Evolutionary conservation across 2,113 vertebrate genomes (phyloP).

Genomic region (Apeltes quadracus): DNA sequence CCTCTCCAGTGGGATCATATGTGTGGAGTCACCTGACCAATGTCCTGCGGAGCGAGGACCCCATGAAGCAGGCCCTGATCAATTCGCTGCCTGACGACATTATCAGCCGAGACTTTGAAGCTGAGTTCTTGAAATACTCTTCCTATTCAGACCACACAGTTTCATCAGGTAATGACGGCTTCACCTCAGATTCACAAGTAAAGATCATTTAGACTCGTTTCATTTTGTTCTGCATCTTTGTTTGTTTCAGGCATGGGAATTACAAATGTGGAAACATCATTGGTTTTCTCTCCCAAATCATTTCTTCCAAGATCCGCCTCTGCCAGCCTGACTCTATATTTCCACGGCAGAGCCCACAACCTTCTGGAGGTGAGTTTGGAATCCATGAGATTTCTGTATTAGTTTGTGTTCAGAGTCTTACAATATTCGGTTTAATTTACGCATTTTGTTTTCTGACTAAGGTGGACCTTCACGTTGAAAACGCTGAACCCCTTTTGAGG

Average conservation of each 20-base stretch:
- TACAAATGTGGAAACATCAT: constrained; percentile 83
- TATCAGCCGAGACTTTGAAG: constrained; percentile 85
- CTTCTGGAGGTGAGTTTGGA: constrained; percentile 83
- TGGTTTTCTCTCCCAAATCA: constrained; percentile 87
- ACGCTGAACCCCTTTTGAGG: constrained; percentile 72
- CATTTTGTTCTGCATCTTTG: constrained; percentile 3
- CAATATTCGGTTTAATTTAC: neutral
- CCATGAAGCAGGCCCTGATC: constrained; percentile 81
- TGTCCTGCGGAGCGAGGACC: constrained; percentile 86
- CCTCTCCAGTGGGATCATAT: constrained; percentile 85
- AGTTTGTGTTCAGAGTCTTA: neutral
- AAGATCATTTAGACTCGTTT: neutral
- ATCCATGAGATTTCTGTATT: neutral
- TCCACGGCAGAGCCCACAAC: constrained; percentile 84
- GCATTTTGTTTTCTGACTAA: constrained; percentile 31
- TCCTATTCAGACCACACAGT: constrained; percentile 86
- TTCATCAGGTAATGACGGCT: constrained; percentile 75
- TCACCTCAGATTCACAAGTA: neutral
- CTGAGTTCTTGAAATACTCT: constrained; percentile 86
- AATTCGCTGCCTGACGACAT: constrained; percentile 86
- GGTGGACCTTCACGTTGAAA: constrained; percentile 75
- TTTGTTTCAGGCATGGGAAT: constrained; percentile 77
- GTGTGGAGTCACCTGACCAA: constrained; percentile 90
- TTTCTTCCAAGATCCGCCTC: constrained; percentile 84
- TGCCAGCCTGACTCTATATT: constrained; percentile 83